Evolutionary conservation across 2,113 vertebrate genomes (phyloP).

Genomic region (Cavia porcellus): DNA sequence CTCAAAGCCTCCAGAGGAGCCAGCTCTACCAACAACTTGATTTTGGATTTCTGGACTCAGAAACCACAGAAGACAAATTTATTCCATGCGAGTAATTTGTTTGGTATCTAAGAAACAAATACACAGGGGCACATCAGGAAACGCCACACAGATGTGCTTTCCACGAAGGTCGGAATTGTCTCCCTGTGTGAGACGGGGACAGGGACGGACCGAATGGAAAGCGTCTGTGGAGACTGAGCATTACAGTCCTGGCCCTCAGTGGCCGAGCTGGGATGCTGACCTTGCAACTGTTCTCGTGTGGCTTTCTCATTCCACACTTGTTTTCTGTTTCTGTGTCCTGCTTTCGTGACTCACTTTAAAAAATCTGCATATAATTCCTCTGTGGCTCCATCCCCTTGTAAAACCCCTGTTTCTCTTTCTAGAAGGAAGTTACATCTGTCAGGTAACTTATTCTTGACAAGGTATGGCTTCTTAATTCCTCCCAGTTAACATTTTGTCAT

Average conservation of each 20-base stretch:
- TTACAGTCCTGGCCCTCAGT: background rate
- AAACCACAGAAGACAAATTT: background rate
- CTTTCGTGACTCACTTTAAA: background rate
- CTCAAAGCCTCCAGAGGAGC: background rate
- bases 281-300: background rate
- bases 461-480: background rate
- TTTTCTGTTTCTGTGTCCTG: background rate
- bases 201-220: background rate
- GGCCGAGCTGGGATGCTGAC: background rate
- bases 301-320: background rate
- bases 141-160: background rate
- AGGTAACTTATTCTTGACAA: constrained; percentile 25
- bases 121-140: background rate
- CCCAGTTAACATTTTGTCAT: background rate
- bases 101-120: background rate
- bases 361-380: background rate
- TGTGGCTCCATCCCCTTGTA: background rate
- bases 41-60: background rate
- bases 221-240: background rate
- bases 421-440: constrained; percentile 6
- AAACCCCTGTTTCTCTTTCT: background rate
- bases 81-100: background rate
- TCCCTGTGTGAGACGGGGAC: background rate
- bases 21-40: background rate
- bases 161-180: background rate